phyloP scores from a whole-genome alignment of 1,140 invertebrate species.

The Drosophila athabasca region DNA sequence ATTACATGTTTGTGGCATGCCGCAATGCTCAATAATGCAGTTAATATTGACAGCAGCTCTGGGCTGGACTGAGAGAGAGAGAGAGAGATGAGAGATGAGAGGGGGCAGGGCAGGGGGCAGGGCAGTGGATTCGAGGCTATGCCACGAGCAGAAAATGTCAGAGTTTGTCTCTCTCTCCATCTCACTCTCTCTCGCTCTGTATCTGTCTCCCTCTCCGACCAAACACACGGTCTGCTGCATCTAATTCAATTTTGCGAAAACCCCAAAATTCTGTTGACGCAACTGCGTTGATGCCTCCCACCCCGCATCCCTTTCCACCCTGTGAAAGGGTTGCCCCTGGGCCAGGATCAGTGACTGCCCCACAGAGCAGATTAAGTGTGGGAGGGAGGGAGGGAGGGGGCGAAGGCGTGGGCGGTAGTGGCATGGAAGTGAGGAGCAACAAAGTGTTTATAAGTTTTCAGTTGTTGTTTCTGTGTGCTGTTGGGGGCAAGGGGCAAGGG shows the following conservation, averaged over 20 bases:
- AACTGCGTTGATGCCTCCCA: constrained; percentile 67
- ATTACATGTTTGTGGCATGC: constrained; percentile 81
- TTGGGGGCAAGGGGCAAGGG: too few species aligned
- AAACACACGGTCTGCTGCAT: constrained; percentile 76
- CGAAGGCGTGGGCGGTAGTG: not conserved
- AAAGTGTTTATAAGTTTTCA: constrained; percentile 80
- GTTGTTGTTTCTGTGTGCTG: constrained; percentile 25
- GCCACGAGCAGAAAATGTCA: constrained; percentile 32
- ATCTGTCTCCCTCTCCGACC: not conserved
- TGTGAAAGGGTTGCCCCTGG: too few species aligned
- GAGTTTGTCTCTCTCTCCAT: constrained; percentile 30
- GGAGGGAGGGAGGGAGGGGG: not conserved
- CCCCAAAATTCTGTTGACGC: constrained; percentile 79
- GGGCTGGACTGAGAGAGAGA: not conserved
- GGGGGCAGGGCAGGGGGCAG: not conserved
- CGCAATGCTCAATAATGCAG: constrained; percentile 82
- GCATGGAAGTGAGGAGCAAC: constrained; percentile 2
- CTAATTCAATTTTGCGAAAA: constrained; percentile 80
- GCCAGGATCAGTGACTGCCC: too few species aligned
- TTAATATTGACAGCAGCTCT: constrained; percentile 70
- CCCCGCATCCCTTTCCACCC: not conserved
- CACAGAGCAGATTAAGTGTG: too few species aligned
- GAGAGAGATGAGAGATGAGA: too few species aligned
- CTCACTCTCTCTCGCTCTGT: constrained; percentile 20
- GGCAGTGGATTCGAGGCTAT: constrained; percentile 1